These are phyloP conservation scores for Tetragnatha versicolor DNA, from an alignment of 1,140 invertebrate species.

Conservation along the genomic window DNA sequence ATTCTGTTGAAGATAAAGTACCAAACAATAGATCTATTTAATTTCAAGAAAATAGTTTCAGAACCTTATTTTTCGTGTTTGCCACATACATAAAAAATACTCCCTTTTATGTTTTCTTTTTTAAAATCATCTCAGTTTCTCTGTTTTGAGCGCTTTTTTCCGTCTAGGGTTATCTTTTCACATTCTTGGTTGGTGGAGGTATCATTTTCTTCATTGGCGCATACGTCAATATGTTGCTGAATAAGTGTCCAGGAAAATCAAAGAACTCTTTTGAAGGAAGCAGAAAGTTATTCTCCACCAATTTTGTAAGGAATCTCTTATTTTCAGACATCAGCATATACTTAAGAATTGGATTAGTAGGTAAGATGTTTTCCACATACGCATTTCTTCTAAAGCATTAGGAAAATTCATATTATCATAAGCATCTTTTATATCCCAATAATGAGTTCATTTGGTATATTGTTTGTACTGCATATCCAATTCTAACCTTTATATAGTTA, in stretches of 20 bases:
- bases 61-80: background rate
- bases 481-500: too few relatives aligned
- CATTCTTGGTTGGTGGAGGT: slow-evolving; percentile 73
- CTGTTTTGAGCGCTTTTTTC: background rate
- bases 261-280: background rate
- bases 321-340: slow-evolving; percentile 73
- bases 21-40: too few relatives aligned
- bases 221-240: slow-evolving; percentile 72
- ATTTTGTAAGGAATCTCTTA: slow-evolving; percentile 22
- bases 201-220: slow-evolving; percentile 73
- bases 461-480: too few relatives aligned
- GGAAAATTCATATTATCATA: too few relatives aligned
- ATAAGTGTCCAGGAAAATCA: slow-evolving; percentile 65
- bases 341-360: slow-evolving; percentile 72
- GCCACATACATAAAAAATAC: background rate
- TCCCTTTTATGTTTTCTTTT: too few relatives aligned
- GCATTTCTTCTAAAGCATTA: too few relatives aligned
- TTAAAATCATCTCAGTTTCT: too few relatives aligned
- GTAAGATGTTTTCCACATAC: slow-evolving; percentile 64
- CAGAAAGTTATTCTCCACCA: slow-evolving; percentile 11
- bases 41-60: too few relatives aligned
- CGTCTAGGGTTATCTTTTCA: slow-evolving; percentile 70
- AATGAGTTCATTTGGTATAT: too few relatives aligned
- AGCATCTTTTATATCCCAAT: too few relatives aligned
- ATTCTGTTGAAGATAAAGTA: too few relatives aligned